A percentile compares a stretch with the other conserved stretches of the same genome.
These are phyloP conservation scores for Coreius guichenoti DNA, from an alignment of 2,797 vertebrate genomes.

Conservation along the genomic window DNA sequence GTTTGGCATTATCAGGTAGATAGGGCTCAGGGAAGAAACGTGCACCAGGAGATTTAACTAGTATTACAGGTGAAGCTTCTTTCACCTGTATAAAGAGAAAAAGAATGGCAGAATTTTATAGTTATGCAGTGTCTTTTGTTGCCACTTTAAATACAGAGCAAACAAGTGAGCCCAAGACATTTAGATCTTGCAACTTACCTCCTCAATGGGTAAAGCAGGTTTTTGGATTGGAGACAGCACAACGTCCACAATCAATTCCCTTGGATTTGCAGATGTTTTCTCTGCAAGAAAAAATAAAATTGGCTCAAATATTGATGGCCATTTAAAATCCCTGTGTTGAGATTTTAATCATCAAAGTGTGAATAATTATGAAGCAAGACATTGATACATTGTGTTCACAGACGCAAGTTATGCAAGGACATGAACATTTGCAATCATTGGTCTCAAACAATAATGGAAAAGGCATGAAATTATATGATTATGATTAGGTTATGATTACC, in stretches of 20 bases:
- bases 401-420: conserved; percentile 1
- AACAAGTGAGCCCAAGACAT: not conserved
- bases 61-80: conserved; percentile 52
- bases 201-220: conserved; percentile 61
- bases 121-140: not conserved
- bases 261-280: conserved; percentile 59
- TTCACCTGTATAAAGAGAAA: conserved; percentile 61
- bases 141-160: not conserved
- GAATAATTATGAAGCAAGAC: conserved; percentile 2
- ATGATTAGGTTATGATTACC: conserved; percentile 67
- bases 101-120: not conserved
- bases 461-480: not conserved
- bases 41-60: conserved; percentile 73
- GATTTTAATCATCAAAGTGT: conserved; percentile 26
- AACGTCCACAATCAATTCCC: conserved; percentile 64
- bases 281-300: conserved; percentile 65
- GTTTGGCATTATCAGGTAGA: conserved; percentile 67
- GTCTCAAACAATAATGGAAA: conserved; percentile 19
- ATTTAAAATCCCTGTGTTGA: not conserved
- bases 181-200: conserved; percentile 46
- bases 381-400: conserved; percentile 15
- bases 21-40: conserved; percentile 84
- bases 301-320: not conserved
- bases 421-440: conserved; percentile 3
- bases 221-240: conserved; percentile 67